These are phyloP conservation scores for Enteromius afrohamiltoni DNA, from an alignment of 2,797 vertebrate genomes.

Conservation along the genomic window DNA sequence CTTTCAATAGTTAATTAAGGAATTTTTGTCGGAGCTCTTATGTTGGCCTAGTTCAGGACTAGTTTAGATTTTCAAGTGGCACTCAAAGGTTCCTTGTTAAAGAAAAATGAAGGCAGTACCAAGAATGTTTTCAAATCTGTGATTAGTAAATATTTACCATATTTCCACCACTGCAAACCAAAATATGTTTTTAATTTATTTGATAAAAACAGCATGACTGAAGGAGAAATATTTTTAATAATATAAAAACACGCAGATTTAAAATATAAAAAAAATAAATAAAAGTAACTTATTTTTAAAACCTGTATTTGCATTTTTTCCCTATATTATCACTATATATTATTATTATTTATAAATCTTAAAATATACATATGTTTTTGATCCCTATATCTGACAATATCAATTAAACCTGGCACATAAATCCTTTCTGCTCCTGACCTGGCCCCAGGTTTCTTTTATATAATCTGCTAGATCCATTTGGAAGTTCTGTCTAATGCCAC, in stretches of 20 bases:
- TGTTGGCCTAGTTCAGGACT: slow-evolving; percentile 17
- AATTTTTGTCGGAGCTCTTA: slow-evolving; percentile 37
- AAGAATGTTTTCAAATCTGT: slow-evolving; percentile 17
- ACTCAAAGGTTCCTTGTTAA: slow-evolving; percentile 24
- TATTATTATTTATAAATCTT: background rate
- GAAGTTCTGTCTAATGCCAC: slow-evolving; percentile 40
- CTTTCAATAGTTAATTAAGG: slow-evolving; percentile 45
- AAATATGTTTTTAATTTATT: background rate
- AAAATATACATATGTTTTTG: background rate
- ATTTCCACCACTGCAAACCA: background rate
- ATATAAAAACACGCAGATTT: background rate
- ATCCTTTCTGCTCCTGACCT: slow-evolving; percentile 2
- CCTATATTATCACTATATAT: no score
- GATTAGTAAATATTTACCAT: slow-evolving; percentile 18
- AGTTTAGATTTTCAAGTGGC: slow-evolving; percentile 33
- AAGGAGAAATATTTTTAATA: background rate
- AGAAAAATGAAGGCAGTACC: background rate
- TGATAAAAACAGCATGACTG: background rate
- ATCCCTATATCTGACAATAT: background rate
- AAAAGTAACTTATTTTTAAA: background rate
- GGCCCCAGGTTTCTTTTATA: slow-evolving; percentile 17
- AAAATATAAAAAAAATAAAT: background rate
- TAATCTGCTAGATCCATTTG: slow-evolving; percentile 53
- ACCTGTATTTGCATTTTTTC: background rate
- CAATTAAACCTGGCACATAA: slow-evolving; percentile 21